Conservation (phyloP, 2,797 vertebrate species). For the Xiphorhynchus erythropygius region DNA sequence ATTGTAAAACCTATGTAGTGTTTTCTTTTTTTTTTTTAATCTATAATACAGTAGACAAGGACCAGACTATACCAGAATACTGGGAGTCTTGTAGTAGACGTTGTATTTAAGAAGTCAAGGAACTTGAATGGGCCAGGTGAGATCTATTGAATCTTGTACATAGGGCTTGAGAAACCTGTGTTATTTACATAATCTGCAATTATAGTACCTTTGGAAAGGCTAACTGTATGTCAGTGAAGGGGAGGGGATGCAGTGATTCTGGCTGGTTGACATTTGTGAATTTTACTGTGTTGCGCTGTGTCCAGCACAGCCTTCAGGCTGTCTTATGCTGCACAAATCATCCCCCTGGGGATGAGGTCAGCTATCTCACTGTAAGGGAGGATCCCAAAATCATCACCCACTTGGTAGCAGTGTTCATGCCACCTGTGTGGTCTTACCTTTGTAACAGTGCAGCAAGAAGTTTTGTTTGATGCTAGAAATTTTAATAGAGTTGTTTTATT, state of each 20-base stretch:
- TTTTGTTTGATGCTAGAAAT: neutral
- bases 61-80: neutral
- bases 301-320: neutral
- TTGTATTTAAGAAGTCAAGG: neutral
- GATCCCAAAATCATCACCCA: accelerated
- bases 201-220: neutral
- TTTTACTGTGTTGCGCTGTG: accelerated
- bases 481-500: neutral
- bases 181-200: neutral
- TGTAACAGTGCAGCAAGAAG: neutral
- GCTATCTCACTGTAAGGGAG: neutral
- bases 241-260: neutral
- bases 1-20: neutral
- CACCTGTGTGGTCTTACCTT: neutral
- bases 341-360: neutral
- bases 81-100: neutral
- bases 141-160: neutral
- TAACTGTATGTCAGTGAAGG: neutral
- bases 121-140: neutral
- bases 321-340: neutral
- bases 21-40: neutral
- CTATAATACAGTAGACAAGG: neutral
- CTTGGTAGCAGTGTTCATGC: accelerated
- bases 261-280: neutral
- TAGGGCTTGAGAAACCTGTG: neutral